Evolutionary conservation across 1,140 invertebrate genomes (phyloP), one percentile per base, ranked within the genome.

Genomic region (Zaprionus africanus): DNA sequence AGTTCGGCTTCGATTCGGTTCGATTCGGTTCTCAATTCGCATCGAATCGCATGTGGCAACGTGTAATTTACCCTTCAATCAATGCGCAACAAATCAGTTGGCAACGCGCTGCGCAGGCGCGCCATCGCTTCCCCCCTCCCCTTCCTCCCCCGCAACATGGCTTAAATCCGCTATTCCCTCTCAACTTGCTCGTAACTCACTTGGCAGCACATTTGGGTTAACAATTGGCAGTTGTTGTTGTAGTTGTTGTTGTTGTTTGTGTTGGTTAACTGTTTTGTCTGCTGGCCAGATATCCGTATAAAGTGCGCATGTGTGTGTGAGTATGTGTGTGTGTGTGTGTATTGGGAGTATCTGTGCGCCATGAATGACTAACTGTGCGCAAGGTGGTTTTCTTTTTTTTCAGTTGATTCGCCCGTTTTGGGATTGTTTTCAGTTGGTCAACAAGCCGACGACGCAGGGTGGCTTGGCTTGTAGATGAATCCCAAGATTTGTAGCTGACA

Each of bases 151-250:
- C 1, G 11, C 53, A 17, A 41, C 15, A 7, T 41, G 38, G 41
- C 7, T 46, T 11, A 46, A 46, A 46, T 46, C n/a, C n/a, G n/a
- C 41, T 17, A 46, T 46, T 46, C 41, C 41, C 41, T 46, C 7
- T n/a, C 41, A 46, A 17, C 41, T 80, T 66, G 79, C 51, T 74
- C 70, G 62, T 70, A 69, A 73, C 79, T 84, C 84, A 88, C 58
- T 85, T 88, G 84, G 85, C 85, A 88, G 84, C 84, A 88, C 85
- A 88, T 90, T 90, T 88, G 85, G 84, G 84, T 88, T 88, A 88
- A 85, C 84, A 87, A 84, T 87, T 88, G 74, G 74, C 72, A 72
- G 54, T 65, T 71, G 41, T 7, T n/a, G 41, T 43, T 43, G 41
- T 46, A 17, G 41, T 17, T 46, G 41, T 43, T 43, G 41, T 46